These are phyloP conservation scores for Sebastes trivittatus DNA, from an alignment of 2,797 vertebrate species.

Conservation along the genomic window DNA sequence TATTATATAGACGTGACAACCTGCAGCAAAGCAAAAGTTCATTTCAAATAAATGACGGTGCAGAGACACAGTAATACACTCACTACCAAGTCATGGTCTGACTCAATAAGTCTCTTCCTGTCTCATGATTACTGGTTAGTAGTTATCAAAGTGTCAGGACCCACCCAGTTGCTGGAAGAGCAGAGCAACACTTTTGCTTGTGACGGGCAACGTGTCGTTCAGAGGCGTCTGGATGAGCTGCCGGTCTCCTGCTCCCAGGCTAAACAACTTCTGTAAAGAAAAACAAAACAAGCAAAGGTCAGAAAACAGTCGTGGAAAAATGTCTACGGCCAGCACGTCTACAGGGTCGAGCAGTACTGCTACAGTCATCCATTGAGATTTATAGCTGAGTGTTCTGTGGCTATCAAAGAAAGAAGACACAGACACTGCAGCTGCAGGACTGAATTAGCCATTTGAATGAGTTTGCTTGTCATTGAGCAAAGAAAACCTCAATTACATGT, in stretches of 20 bases:
- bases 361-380: constrained; percentile 28
- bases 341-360: background rate
- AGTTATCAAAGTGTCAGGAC: constrained; percentile 59
- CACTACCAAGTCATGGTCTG: constrained; percentile 12
- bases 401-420: constrained; percentile 10
- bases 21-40: background rate
- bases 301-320: constrained; percentile 23
- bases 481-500: constrained; percentile 50
- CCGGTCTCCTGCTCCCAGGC: constrained; percentile 95
- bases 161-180: constrained; percentile 98
- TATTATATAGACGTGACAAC: constrained; percentile 6
- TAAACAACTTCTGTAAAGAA: constrained; percentile 91
- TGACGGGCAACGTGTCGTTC: constrained; percentile 92
- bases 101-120: background rate
- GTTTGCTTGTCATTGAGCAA: constrained; percentile 11
- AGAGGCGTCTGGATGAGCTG: constrained; percentile 97
- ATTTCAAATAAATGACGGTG: background rate
- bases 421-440: constrained; percentile 25
- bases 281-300: constrained; percentile 33
- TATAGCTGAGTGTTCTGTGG: background rate
- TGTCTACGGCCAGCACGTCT: background rate
- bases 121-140: constrained; percentile 4
- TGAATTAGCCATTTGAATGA: constrained; percentile 23
- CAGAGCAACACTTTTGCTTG: constrained; percentile 93
- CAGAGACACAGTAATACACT: background rate